Conservation (phyloP, 92 coral and sea anemone genomes). For the Blastomussa wellsi region DNA sequence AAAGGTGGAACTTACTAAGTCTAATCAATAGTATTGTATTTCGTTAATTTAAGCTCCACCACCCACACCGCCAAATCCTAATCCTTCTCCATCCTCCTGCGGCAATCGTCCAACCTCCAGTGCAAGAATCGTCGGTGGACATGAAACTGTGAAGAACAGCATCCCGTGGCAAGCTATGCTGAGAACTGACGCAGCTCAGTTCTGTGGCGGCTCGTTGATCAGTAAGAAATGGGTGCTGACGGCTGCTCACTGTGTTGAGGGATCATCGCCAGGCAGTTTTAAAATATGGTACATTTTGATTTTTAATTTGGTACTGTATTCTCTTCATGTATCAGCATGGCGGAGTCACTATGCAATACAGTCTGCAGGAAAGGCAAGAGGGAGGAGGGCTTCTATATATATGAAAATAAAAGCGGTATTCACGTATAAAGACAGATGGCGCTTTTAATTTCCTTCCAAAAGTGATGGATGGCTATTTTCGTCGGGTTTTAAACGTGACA, state of each 20-base stretch:
- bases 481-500: too few species aligned
- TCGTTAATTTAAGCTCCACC: constrained; percentile 3
- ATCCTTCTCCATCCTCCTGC: not conserved
- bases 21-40: not conserved
- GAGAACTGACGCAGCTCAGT: not conserved
- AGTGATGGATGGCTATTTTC: too few species aligned
- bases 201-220: constrained; percentile 43
- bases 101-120: constrained; percentile 13
- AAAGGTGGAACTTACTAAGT: not conserved
- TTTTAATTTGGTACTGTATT: not conserved
- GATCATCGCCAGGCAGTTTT: not conserved
- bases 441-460: too few species aligned
- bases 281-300: constrained; percentile 27
- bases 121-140: constrained; percentile 38
- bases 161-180: constrained; percentile 48
- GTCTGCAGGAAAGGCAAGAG: too few species aligned
- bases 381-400: too few species aligned
- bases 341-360: too few species aligned
- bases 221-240: constrained; percentile 34
- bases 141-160: constrained; percentile 7
- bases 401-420: too few species aligned
- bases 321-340: too few species aligned
- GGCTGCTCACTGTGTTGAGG: constrained; percentile 34
- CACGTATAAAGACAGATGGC: too few species aligned
- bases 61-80: not conserved